A percentile compares a stretch with the other conserved stretches of the same genome.
Evolutionary conservation across 1,140 invertebrate genomes (phyloP).

Genomic region (Ceratosolen fusciceps): DNA sequence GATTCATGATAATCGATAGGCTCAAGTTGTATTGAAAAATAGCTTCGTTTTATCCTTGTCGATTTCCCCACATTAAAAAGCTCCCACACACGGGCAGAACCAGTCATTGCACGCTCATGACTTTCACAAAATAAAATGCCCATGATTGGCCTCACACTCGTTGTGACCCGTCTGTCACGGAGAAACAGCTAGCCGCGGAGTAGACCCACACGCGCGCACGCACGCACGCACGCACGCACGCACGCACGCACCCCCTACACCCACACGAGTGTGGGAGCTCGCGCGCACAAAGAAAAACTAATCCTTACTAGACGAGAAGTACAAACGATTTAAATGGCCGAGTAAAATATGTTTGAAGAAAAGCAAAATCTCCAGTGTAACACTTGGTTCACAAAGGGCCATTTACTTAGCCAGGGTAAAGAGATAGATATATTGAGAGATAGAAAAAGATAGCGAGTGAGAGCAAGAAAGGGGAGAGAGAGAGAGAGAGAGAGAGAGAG

Average conservation of each 20-base stretch:
- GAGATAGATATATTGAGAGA: too few species aligned
- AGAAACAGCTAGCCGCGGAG: too few species aligned
- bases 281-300: too few species aligned
- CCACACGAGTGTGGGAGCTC: too few species aligned
- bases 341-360: neutral
- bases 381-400: too few species aligned
- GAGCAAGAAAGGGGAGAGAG: too few species aligned
- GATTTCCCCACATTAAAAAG: neutral
- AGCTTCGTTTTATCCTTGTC: neutral
- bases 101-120: neutral
- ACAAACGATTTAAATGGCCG: neutral
- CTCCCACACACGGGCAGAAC: too few species aligned
- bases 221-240: constrained; percentile 44
- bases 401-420: too few species aligned
- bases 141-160: neutral
- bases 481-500: too few species aligned
- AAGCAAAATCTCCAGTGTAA: neutral
- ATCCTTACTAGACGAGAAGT: neutral
- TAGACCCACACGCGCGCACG: neutral
- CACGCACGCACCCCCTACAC: too few species aligned
- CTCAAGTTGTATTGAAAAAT: too few species aligned
- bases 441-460: neutral
- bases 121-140: constrained; percentile 29
- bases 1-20: too few species aligned
- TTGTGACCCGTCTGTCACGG: constrained; percentile 21